These are phyloP conservation scores for Tursiops truncatus DNA, from an alignment of 2,113 vertebrate genomes.

Conservation along the genomic window DNA sequence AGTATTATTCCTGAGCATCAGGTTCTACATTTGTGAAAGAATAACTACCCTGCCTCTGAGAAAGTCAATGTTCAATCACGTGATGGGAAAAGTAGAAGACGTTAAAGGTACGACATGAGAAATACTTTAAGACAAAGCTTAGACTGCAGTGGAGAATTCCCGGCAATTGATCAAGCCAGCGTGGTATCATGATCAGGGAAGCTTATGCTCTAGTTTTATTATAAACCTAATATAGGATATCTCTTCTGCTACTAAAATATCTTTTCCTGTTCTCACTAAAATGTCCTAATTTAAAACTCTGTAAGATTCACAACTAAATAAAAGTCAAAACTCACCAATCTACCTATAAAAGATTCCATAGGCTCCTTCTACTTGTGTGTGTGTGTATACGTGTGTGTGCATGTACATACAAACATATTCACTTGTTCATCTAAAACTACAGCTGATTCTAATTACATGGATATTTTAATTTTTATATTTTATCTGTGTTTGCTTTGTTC, in stretches of 20 bases:
- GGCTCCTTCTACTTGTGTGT: neutral
- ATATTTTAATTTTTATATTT: neutral
- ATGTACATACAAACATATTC: neutral
- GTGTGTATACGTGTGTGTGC: neutral
- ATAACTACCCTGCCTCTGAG: neutral
- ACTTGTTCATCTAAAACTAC: neutral
- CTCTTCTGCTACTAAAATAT: neutral
- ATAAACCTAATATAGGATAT: neutral
- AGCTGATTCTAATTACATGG: neutral
- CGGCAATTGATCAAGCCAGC: neutral
- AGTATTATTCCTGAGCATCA: neutral
- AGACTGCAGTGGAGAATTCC: neutral
- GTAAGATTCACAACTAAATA: neutral
- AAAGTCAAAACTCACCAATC: neutral
- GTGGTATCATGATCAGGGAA: neutral
- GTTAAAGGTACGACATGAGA: neutral
- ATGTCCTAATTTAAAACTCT: neutral
- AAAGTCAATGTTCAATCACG: neutral
- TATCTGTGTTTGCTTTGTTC: neutral
- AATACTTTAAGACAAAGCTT: neutral
- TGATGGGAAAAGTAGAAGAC: neutral
- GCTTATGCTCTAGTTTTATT: neutral
- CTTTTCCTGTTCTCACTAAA: neutral
- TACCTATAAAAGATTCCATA: neutral
- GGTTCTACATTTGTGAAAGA: neutral